Evolutionary conservation across 2,113 vertebrate species (phyloP).

Genomic region (Andinoacara biseriatus): DNA sequence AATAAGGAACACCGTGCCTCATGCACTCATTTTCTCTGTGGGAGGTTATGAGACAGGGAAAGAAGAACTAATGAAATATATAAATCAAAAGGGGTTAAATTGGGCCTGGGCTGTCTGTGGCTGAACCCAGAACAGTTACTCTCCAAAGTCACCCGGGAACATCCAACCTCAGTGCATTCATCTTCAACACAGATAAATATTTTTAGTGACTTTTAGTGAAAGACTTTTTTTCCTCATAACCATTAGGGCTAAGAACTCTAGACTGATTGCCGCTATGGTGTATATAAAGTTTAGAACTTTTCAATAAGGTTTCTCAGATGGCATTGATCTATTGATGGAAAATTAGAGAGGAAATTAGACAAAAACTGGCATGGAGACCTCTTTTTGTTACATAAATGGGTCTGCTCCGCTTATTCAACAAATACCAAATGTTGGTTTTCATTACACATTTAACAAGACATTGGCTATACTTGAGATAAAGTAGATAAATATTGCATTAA

Average conservation of each 20-base stretch:
- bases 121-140: not conserved
- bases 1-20: not conserved
- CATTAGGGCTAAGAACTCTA: not conserved
- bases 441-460: not conserved
- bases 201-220: not conserved
- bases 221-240: not conserved
- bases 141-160: conserved; percentile 3
- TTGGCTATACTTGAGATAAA: not conserved
- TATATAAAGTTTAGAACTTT: not conserved
- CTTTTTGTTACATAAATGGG: not conserved
- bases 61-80: conserved; percentile 16
- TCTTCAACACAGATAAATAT: not conserved
- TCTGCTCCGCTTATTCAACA: not conserved
- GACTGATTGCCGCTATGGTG: not conserved
- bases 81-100: conserved; percentile 4
- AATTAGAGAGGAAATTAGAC: not conserved
- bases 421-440: not conserved
- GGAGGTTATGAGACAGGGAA: not conserved
- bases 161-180: not conserved
- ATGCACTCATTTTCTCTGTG: not conserved
- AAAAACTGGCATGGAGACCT: not conserved
- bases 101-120: not conserved
- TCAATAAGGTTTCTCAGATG: not conserved
- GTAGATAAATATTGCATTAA: not conserved
- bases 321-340: not conserved